Base-by-base conservation (phyloP, 2,888 invertebrate genomes). In the Cactoblastis cactorum region DNA sequence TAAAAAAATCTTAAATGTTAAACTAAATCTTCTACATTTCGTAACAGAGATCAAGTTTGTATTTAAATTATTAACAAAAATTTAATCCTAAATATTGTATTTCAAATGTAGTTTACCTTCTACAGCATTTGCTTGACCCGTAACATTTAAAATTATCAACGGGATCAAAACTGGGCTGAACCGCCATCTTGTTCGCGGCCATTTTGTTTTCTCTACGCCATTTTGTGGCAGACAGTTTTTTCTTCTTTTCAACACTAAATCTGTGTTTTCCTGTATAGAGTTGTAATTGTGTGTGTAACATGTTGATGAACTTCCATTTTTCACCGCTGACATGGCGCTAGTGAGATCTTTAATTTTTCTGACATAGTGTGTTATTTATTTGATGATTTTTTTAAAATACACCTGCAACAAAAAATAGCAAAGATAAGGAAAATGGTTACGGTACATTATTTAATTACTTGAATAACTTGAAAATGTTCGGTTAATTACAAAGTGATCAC, bases 381-480 rank as follows among this genome's bases (percentile, higher is more conserved):
- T 47, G 43, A 15, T 51, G 12, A n/a, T n/a, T 24, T 46, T 45
- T 35, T 53, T 51, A 61, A 71, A 53, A 57, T 39, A 59, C 61
- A 57, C 11, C 65, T 67, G 65, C 45, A 56, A 53, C 24, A 14
- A 43, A 50, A 52, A 45, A 41, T 17, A 37, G 12, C n/a, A n/a
- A n/a, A n/a, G n/a, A n/a, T n/a, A n/a, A n/a, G n/a, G n/a, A n/a
- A n/a, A n/a, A n/a, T n/a, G 22, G 22, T 22, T 22, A 22, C 22
- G 5, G 5, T 22, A 22, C 3, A 22, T 22, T 22, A 22, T 22
- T 22, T 22, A 22, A 22, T 22, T n/a, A n/a, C 88, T 91, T 93
- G 94, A 94, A 94, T 95, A 93, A 28, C 8, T 28, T 9, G 32
- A 28, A 34, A 45, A n/a, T 33, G 3, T 9, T 33, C 34, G 6